Evolutionary conservation across 2,888 invertebrate species (phyloP).

Genomic region (Chironomus riparius): DNA sequence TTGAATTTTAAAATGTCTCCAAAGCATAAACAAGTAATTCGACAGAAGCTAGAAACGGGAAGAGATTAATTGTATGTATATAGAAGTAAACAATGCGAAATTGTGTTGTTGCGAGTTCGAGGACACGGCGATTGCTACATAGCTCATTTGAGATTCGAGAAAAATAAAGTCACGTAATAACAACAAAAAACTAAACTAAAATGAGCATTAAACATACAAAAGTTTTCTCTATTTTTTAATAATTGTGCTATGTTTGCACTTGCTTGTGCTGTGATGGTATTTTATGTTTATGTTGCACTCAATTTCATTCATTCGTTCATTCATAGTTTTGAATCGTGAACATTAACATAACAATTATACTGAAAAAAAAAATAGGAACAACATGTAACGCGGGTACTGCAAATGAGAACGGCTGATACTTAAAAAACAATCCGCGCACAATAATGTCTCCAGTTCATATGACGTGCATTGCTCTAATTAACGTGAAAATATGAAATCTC

Average conservation of each 20-base stretch:
- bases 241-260: background rate
- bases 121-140: background rate
- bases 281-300: background rate
- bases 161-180: constrained; percentile 6
- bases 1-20: no score
- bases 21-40: no score
- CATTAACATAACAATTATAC: background rate
- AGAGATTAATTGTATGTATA: background rate
- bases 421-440: background rate
- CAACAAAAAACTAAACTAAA: background rate
- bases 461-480: constrained; percentile 26
- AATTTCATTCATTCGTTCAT: background rate
- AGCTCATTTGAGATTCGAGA: background rate
- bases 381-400: background rate
- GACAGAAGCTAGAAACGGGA: no score
- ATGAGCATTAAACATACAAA: background rate
- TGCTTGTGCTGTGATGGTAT: background rate
- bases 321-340: background rate
- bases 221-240: background rate
- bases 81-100: background rate
- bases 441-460: constrained; percentile 11
- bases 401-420: background rate
- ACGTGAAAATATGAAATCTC: constrained; percentile 23
- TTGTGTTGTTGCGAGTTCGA: no score
- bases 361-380: background rate